Percentiles rank a stretch among this genome's conserved stretches.
Conservation (phyloP, 2,888 invertebrate genomes). For the Philopedon plagiatum region DNA sequence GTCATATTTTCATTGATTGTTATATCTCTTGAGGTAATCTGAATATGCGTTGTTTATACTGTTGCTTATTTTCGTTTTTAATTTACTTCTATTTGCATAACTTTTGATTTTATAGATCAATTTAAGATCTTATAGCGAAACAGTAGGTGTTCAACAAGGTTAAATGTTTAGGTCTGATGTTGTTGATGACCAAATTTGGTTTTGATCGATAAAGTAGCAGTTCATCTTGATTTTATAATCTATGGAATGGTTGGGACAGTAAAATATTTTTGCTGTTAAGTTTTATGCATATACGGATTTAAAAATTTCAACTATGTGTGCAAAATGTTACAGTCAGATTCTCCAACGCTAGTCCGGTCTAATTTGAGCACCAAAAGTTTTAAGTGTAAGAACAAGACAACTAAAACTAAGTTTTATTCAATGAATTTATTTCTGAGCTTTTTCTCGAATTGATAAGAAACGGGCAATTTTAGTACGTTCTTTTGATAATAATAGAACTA, state of each 20-base stretch:
- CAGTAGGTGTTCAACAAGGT: conserved; percentile 40
- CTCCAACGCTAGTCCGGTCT: too few species aligned
- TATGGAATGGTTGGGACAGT: background rate
- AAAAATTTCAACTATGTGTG: too few species aligned
- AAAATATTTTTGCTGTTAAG: too few species aligned
- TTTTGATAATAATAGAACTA: too few species aligned
- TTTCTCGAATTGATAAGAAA: too few species aligned
- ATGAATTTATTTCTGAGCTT: too few species aligned
- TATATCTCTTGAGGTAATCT: conserved; percentile 50
- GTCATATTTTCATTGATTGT: conserved; percentile 53
- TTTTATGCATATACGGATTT: too few species aligned
- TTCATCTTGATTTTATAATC: background rate
- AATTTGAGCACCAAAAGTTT: too few species aligned
- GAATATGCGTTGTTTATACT: conserved; percentile 49
- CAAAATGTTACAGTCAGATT: too few species aligned
- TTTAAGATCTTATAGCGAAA: conserved; percentile 23
- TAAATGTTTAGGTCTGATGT: background rate
- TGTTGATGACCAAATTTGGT: conserved; percentile 37
- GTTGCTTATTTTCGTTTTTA: conserved; percentile 41
- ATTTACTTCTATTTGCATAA: conserved; percentile 48
- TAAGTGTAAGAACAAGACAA: too few species aligned
- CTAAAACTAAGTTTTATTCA: too few species aligned
- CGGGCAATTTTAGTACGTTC: too few species aligned
- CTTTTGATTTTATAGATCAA: conserved; percentile 28
- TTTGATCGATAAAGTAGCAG: background rate